phyloP scores from a whole-genome alignment of 2,797 vertebrate genomes.

The Bothrops alternatus region DNA sequence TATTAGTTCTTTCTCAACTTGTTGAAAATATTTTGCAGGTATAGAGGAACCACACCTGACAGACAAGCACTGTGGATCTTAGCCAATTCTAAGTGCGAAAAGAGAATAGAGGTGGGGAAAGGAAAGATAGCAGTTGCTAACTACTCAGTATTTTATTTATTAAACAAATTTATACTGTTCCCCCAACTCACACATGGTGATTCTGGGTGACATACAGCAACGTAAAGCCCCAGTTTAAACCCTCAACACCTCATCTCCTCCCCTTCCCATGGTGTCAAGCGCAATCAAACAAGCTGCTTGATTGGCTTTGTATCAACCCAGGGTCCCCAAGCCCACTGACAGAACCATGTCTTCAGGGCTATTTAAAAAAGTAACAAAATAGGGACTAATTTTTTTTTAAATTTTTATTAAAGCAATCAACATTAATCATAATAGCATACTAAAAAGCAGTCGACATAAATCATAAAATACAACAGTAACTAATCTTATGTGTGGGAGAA shows the following conservation, averaged over 20 bases:
- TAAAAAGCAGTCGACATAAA: too few species aligned
- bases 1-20: conserved; percentile 10
- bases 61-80: background rate
- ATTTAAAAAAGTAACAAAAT: background rate
- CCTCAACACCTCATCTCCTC: background rate
- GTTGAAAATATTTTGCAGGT: background rate
- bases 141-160: background rate
- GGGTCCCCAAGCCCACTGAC: background rate
- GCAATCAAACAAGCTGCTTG: background rate
- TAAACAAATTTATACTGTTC: background rate
- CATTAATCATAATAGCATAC: too few species aligned
- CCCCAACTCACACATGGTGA: background rate
- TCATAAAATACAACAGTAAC: too few species aligned
- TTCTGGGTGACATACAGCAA: background rate
- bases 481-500: background rate
- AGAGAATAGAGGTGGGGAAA: background rate
- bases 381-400: too few species aligned
- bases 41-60: background rate
- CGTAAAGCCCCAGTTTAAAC: background rate
- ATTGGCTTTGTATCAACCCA: background rate
- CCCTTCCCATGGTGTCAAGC: background rate
- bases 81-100: background rate
- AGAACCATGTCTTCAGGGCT: background rate
- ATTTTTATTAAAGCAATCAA: too few species aligned
- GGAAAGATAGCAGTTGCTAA: background rate